phyloP scores from a whole-genome alignment of 2,113 vertebrate genomes.

The Syngnathus typhle region DNA sequence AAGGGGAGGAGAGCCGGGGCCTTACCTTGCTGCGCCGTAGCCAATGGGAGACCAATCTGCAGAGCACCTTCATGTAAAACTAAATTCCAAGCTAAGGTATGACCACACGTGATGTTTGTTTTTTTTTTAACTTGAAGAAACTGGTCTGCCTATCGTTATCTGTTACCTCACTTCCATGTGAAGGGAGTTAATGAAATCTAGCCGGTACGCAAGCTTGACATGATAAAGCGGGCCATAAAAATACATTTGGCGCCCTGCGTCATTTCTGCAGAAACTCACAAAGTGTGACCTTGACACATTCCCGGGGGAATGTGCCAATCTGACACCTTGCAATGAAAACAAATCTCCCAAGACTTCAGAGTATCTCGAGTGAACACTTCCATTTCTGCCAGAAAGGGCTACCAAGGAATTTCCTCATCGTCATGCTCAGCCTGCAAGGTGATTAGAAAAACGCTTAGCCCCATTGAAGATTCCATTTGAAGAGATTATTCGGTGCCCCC shows the following conservation, averaged over 20 bases:
- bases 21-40: slow-evolving; percentile 56
- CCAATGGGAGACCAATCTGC: slow-evolving; percentile 43
- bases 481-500: not conserved
- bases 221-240: slow-evolving; percentile 11
- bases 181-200: slow-evolving; percentile 12
- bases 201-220: slow-evolving; percentile 3
- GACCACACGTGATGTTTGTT: slow-evolving; percentile 31
- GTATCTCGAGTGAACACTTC: not conserved
- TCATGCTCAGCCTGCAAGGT: not conserved
- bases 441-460: not conserved
- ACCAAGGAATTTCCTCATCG: not conserved
- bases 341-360: not conserved
- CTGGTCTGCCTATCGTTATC: slow-evolving; percentile 21
- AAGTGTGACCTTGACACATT: slow-evolving; percentile 39
- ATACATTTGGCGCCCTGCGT: not conserved
- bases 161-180: slow-evolving; percentile 21
- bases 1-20: slow-evolving; percentile 36
- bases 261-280: slow-evolving; percentile 25
- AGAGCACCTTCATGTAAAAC: slow-evolving; percentile 37
- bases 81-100: not conserved
- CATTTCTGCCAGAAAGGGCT: not conserved
- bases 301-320: slow-evolving; percentile 16
- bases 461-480: not conserved
- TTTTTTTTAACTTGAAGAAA: slow-evolving; percentile 7
- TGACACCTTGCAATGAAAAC: not conserved